Evolutionary conservation across 2,113 vertebrate species (phyloP), one percentile per base, ranked within the genome.

Genomic region (Cyanoliseus patagonus): DNA sequence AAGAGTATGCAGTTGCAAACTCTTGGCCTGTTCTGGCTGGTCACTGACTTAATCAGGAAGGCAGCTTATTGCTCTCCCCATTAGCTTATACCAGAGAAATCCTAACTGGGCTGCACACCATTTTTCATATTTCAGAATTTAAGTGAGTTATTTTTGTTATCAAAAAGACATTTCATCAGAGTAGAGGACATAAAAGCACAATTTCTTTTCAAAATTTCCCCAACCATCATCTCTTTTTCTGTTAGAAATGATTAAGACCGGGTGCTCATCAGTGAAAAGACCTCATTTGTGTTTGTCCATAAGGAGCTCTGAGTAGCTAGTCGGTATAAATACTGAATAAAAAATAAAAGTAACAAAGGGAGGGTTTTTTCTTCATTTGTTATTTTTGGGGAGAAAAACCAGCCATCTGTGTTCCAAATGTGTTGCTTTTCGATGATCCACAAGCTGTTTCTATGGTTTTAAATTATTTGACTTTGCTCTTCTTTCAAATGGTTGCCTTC

Each of bases 371-470:
- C 39, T 79, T 86, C 57, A 39, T 92, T 93, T 96, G 66, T 96
- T 95, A 79, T 92, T 95, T 97, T 76, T 59, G 70, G 74, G 94
- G 66, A 95, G 86, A 82, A 95, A 93, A 96, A 72, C 0, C 73
- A 88, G 47, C 95, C 93, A 96, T 96, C 96, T 96, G 96, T 94
- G 94, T 96, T 96, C 88, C 90, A 95, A 97, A 97, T 96, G 95
- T 96, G 94, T 94, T 92, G 86, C 90, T 96, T 91, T 93, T 89
- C 86, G 94, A 59, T 63, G 83, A 93, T 95, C 91, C 81, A 84
- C 94, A 96, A 96, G 88, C 94, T 96, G 94, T 96, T 91, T 95
- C 88, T 89, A 59, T 44, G 67, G 49, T 76, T 96, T 73, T 89
- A 83, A 87, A 87, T 93, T 91, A 94, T 95, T 93, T 94, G 66